phyloP scores from a whole-genome alignment of 2,888 invertebrate genomes.

The Lochmaea crataegi region DNA sequence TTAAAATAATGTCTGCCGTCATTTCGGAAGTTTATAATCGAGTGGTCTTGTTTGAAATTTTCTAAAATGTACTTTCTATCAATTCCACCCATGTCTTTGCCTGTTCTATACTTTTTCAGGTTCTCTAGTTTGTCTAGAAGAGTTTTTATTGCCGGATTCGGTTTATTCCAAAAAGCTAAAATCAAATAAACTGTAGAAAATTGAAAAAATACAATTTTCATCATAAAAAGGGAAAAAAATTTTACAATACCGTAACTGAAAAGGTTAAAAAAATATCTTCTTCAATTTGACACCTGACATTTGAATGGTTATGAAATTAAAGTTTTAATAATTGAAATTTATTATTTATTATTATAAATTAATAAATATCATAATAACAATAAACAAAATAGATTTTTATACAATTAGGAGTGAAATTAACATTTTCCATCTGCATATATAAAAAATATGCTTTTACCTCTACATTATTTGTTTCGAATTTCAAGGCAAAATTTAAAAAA shows the following conservation, averaged over 20 bases:
- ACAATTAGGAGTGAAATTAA: background rate
- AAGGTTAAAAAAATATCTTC: too few relatives aligned
- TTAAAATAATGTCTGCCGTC: background rate
- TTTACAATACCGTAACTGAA: background rate
- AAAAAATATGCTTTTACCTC: background rate
- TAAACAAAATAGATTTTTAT: slow-evolving; percentile 5
- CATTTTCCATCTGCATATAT: background rate
- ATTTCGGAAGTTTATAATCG: background rate
- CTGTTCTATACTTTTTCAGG: background rate
- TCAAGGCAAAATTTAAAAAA: too few relatives aligned
- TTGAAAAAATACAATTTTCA: too few relatives aligned
- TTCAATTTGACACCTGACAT: too few relatives aligned
- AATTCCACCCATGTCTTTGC: background rate
- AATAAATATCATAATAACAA: background rate
- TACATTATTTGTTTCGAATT: too few relatives aligned
- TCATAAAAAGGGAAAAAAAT: too few relatives aligned
- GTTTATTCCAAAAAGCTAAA: background rate
- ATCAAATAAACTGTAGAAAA: background rate
- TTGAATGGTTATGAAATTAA: background rate
- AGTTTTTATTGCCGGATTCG: background rate
- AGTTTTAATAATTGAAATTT: background rate
- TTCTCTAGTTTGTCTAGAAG: background rate
- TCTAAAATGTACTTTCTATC: background rate
- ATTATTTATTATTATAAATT: background rate
- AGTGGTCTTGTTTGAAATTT: background rate